phyloP scores from a whole-genome alignment of 2,113 vertebrate species.

The Heterotilapia buettikoferi region DNA sequence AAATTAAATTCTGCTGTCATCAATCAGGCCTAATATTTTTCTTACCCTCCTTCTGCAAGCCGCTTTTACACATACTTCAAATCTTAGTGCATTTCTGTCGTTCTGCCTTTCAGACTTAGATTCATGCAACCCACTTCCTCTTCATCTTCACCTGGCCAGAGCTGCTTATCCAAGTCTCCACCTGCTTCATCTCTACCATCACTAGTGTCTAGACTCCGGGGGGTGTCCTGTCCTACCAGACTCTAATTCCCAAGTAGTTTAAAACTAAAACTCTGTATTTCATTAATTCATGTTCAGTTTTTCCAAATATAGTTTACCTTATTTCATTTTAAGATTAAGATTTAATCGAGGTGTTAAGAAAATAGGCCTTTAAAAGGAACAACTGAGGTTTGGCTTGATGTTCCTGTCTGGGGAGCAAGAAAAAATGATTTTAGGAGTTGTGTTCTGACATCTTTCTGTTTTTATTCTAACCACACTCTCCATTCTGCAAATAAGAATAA shows the following conservation, averaged over 20 bases:
- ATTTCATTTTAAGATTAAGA: background rate
- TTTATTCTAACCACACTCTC: background rate
- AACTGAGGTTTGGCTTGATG: background rate
- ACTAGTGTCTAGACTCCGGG: background rate
- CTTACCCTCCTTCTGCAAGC: background rate
- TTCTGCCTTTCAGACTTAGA: background rate
- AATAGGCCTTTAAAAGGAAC: background rate
- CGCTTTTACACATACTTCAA: background rate
- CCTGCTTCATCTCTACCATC: background rate
- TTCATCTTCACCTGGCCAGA: background rate
- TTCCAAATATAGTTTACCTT: background rate
- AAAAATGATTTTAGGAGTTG: background rate
- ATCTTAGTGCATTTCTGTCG: accelerated
- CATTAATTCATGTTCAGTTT: background rate
- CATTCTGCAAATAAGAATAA: background rate
- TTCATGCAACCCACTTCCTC: background rate
- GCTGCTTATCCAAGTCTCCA: background rate
- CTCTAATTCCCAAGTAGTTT: background rate
- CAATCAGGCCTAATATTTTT: background rate
- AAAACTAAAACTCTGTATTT: background rate
- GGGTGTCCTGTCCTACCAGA: background rate
- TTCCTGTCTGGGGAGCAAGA: background rate
- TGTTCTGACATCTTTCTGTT: background rate
- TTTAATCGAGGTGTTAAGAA: background rate
- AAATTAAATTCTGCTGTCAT: background rate